Conservation (phyloP, 2,113 vertebrate species). For the pig (Sus scrofa) region T2T-Sscrofa CM000813.6:136553001-136553500, state of each 20-base stretch:
- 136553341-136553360: background rate
- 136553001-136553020: background rate
- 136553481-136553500: background rate
- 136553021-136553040: no score
- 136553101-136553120: background rate
- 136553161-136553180: background rate
- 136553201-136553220: background rate
- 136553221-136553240: background rate
- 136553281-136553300: background rate
- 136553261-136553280: background rate
- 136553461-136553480: background rate
- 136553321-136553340: background rate
- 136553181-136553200: background rate
- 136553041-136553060: background rate
- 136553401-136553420: background rate
- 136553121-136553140: background rate
- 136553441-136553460: background rate
- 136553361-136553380: background rate
- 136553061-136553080: background rate
- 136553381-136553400: background rate
- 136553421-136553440: background rate
- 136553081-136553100: background rate
- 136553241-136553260: background rate
- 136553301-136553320: background rate
- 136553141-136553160: background rate